A percentile compares a stretch with the other conserved stretches of the same genome.
Conservation (phyloP, 92 coral and sea anemone genomes). For the Metridium senile region DNA sequence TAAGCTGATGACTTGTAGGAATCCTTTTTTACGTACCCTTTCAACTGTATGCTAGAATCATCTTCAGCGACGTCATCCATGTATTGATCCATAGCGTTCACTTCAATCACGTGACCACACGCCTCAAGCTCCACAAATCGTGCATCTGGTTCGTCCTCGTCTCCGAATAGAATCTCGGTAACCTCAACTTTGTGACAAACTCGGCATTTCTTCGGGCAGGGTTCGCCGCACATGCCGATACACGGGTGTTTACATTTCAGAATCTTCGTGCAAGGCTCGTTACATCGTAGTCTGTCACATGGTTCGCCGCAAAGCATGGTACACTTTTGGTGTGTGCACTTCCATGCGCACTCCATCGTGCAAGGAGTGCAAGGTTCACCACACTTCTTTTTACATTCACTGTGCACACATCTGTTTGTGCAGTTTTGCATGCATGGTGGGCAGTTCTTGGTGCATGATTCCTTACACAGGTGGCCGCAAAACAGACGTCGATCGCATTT, state of each 20-base stretch:
- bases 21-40: slow-evolving; percentile 29
- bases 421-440: slow-evolving; percentile 82
- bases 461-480: slow-evolving; percentile 83
- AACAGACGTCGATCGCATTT: slow-evolving; percentile 78
- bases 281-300: slow-evolving; percentile 82
- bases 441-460: slow-evolving; percentile 87
- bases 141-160: slow-evolving; percentile 83
- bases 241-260: slow-evolving; percentile 77
- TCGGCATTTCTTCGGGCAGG: slow-evolving; percentile 91
- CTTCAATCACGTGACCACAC: slow-evolving; percentile 90
- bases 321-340: slow-evolving; percentile 67
- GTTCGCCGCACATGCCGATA: slow-evolving; percentile 95
- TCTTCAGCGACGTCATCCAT: slow-evolving; percentile 69
- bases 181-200: slow-evolving; percentile 86
- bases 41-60: slow-evolving; percentile 58
- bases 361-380: slow-evolving; percentile 88
- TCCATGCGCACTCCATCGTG: slow-evolving; percentile 76
- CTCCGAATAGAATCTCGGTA: slow-evolving; percentile 81
- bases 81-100: slow-evolving; percentile 69
- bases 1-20: neutral
- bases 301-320: slow-evolving; percentile 71
- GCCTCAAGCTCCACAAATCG: slow-evolving; percentile 85
- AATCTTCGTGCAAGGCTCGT: slow-evolving; percentile 50
- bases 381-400: slow-evolving; percentile 74
- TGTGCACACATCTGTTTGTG: slow-evolving; percentile 80